Percentiles rank a stretch among this genome's conserved stretches.
phyloP scores from a whole-genome alignment of 2,888 invertebrate species.

The Alsophila aescularia region DNA sequence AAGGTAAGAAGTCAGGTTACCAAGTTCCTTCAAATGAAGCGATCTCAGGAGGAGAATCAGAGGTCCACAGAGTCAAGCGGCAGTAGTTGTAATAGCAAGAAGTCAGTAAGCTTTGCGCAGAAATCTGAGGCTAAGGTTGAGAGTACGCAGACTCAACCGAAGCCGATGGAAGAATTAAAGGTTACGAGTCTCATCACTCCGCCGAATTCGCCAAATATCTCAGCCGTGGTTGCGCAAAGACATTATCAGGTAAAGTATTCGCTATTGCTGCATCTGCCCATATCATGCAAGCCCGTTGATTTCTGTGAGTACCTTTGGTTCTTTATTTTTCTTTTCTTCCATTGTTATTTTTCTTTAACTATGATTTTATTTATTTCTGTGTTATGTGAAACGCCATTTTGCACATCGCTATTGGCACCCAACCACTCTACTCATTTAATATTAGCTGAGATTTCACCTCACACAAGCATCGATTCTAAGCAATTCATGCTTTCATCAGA shows the following conservation, averaged over 20 bases:
- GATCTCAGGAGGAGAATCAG: slow-evolving; percentile 87
- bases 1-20: slow-evolving; percentile 89
- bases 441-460: slow-evolving; percentile 7
- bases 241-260: slow-evolving; percentile 82
- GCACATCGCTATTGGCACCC: slow-evolving; percentile 16
- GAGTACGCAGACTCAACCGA: slow-evolving; percentile 72
- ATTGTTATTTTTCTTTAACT: background rate
- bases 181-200: slow-evolving; percentile 84
- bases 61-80: slow-evolving; percentile 85
- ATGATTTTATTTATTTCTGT: slow-evolving; percentile 23
- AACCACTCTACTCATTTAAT: slow-evolving; percentile 6
- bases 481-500: slow-evolving; percentile 8
- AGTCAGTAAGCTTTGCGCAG: slow-evolving; percentile 91
- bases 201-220: slow-evolving; percentile 90
- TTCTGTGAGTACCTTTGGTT: slow-evolving; percentile 79
- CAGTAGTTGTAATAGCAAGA: slow-evolving; percentile 86
- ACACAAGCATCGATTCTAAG: slow-evolving; percentile 7
- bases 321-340: slow-evolving; percentile 53
- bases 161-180: slow-evolving; percentile 81
- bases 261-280: slow-evolving; percentile 44
- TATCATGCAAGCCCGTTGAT: slow-evolving; percentile 66
- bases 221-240: slow-evolving; percentile 84
- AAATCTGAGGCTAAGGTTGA: slow-evolving; percentile 74
- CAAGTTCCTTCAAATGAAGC: slow-evolving; percentile 88
- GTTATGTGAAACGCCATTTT: slow-evolving; percentile 31